Evolutionary conservation across 2,888 invertebrate genomes (phyloP).

Genomic region (Tipula vernalis): DNA sequence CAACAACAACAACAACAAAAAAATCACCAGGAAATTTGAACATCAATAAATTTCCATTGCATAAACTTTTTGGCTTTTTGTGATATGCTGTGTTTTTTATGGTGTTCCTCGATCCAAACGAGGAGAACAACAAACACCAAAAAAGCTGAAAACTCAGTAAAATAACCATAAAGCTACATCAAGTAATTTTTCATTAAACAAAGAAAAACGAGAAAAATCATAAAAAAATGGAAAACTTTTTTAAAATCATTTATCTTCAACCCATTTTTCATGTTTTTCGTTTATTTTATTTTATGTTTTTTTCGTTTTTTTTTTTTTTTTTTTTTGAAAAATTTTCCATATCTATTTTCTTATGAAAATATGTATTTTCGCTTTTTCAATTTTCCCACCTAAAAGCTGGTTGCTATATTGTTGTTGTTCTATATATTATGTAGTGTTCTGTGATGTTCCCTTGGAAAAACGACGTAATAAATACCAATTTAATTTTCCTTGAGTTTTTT

Average conservation of each 20-base stretch:
- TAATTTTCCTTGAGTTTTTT: neutral
- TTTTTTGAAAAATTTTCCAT: neutral
- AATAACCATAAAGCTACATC: slow-evolving; percentile 4
- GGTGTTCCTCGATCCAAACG: neutral
- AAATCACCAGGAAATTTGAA: neutral
- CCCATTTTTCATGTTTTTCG: neutral
- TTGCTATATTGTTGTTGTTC: neutral
- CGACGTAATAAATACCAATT: neutral
- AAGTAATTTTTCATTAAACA: slow-evolving; percentile 4
- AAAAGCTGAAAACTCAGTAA: neutral
- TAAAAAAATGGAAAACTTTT: neutral
- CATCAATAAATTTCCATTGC: neutral
- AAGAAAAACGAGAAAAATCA: slow-evolving; percentile 1
- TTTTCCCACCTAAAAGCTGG: neutral
- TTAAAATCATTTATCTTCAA: slow-evolving; percentile 4
- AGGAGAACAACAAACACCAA: neutral
- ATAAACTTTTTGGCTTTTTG: neutral
- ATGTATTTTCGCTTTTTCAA: neutral
- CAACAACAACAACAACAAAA: neutral
- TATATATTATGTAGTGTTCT: neutral
- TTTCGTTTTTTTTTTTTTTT: no score
- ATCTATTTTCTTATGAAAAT: neutral
- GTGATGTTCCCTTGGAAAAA: neutral
- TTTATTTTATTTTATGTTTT: neutral
- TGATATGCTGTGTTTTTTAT: neutral